Base-by-base conservation (phyloP, 2,888 invertebrate genomes). In the Meiosimyza platycephala region DNA sequence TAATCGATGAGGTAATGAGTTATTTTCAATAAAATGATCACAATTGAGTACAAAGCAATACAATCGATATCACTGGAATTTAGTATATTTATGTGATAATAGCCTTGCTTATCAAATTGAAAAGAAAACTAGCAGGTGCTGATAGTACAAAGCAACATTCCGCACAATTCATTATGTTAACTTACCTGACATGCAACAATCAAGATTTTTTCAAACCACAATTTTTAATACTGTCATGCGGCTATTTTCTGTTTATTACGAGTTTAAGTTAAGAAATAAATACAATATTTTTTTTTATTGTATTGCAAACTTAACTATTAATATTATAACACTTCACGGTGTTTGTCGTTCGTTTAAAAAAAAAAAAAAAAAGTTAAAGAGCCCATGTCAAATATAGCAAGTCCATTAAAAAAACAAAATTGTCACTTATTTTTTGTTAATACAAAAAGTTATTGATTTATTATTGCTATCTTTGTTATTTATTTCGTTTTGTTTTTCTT, bases 361-460 rank as follows among this genome's bases (percentile, higher is more conserved):
- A n/a, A 6, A 16, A 18, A 6, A 18, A 18, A 7, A 55, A 18
- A 18, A 18, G n/a, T 55, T 15, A 18, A 55, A 55, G 22, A 57
- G 40, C 47, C 47, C 62, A 22, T 62, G 62, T 40, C 62, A 40
- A 62, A 40, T 62, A 15, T 62, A 33, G 62, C 62, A 33, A 62
- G 47, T 33, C 28, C 15, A 40, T 62, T 62, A 16, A 7, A 40
- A 60, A 40, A 62, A 60, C 9, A 40, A 40, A 40, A 40, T 40
- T 28, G 52, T 51, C 28, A 40, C n/a, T 67, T 54, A 22, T 22
- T 2, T 55, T 47, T 4, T 63, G 16, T 9, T 62, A 9, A 40
- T 40, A 16, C 47, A 47, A 18, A 47, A 22, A 62, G 66, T 18
- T 66, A 66, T 66, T 54, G 52, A 66, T 18, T 67, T 67, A 18